Base-by-base conservation (phyloP, 2,888 invertebrate genomes). In the Acrobasis suavella region DNA sequence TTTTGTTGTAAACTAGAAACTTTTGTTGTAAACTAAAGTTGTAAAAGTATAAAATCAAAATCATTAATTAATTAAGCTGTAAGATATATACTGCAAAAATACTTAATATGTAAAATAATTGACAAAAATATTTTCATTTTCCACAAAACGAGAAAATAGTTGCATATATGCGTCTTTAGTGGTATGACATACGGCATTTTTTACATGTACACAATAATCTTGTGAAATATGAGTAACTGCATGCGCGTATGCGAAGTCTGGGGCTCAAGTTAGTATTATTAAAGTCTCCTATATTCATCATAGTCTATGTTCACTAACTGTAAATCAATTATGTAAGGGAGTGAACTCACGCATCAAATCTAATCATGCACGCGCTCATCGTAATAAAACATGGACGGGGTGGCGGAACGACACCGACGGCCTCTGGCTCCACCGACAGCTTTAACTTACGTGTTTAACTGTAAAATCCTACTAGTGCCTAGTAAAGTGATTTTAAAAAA, bases 301-400 rank as follows among this genome's bases (percentile, higher is more conserved):
- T 2, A 6, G 14, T 46, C 6, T 17, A 16, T 56, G 56, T 9
- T 22, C 42, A n/a, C 42, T 16, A 5, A 56, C 56, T 56, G 1
- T 56, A 12, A 56, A 46, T 42, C 56, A 42, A 56, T 56, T 56
- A 56, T 56, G 56, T 56, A 56, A 56, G 56, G 56, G 56, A 46
- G 56, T 56, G 56, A 56, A 42, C 39, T 56, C 42, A 17, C 15
- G 56, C 56, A 56, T 56, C 10, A 56, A 56, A 56, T 46, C 17
- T 56, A 56, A 56, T 56, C 56, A 42, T 10, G 15, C 56, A 42
- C 42, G 46, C n/a, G n/a, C 46, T 46, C 46, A 32, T 32, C 32
- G 22, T 7, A 46, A 46, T 55, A 39, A 56, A 56, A 56, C 14
- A 56, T 17, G 22, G 39, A 42, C 9, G 42, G 55, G 56, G 56